Evolutionary conservation across 92 coral and sea anemone genomes (phyloP).

Genomic region (Epizoanthus rinbou): DNA sequence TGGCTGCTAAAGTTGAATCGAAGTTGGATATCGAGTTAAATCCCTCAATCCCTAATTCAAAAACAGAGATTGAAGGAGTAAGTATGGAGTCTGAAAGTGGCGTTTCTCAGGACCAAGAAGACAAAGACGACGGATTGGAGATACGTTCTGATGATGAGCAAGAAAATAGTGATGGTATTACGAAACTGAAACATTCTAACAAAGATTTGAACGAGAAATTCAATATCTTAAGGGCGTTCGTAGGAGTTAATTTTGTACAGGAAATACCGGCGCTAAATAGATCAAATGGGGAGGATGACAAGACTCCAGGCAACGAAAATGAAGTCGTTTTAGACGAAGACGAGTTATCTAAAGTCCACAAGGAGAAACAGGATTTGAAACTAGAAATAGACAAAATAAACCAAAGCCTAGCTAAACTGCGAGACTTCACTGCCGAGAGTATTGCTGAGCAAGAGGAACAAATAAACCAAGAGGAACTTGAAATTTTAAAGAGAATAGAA

Average conservation of each 20-base stretch:
- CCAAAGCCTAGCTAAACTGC: conserved; percentile 46
- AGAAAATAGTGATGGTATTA: conserved; percentile 28
- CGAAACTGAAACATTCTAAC: conserved; percentile 39
- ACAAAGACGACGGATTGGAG: not conserved
- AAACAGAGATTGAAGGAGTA: not conserved
- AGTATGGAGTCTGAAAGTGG: not conserved
- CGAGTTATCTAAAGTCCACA: conserved; percentile 30
- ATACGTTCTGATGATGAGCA: not conserved
- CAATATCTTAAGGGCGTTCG: conserved; percentile 67
- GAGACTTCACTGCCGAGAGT: conserved; percentile 39
- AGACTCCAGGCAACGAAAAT: not conserved
- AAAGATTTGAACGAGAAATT: conserved; percentile 62
- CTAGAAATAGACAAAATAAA: conserved; percentile 67
- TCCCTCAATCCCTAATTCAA: not conserved
- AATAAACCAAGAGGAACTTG: conserved; percentile 55
- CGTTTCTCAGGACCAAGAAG: not conserved
- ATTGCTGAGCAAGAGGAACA: conserved; percentile 48
- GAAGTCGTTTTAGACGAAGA: conserved; percentile 23
- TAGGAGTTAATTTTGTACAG: conserved; percentile 82
- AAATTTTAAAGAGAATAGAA: conserved; percentile 54
- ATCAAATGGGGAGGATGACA: conserved; percentile 19
- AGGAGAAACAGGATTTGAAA: conserved; percentile 58
- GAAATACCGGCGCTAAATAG: conserved; percentile 75
- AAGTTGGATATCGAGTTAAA: too few relatives aligned
- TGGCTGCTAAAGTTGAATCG: too few relatives aligned